These are phyloP conservation scores for Arrhopalites spinosus DNA, from an alignment of 2,888 invertebrate species.

Conservation along the genomic window DNA sequence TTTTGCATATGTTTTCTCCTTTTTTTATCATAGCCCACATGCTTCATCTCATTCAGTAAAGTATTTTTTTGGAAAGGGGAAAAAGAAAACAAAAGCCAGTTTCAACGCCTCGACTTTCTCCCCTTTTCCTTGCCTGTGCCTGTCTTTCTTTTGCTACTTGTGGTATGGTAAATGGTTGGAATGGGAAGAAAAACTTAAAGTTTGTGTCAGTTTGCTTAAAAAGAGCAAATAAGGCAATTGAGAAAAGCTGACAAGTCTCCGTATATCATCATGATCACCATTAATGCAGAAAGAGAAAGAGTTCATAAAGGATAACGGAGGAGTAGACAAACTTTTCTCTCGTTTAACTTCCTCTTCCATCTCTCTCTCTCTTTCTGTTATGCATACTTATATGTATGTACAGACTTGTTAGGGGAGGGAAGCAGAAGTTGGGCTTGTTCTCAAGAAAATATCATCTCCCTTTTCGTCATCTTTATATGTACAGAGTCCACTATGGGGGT, in stretches of 20 bases:
- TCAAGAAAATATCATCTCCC: not conserved
- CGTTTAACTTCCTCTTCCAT: conserved; percentile 12
- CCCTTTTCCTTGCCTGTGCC: not conserved
- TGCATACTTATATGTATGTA: no score
- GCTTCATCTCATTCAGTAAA: not conserved
- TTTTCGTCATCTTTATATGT: not conserved
- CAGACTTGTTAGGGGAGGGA: no score
- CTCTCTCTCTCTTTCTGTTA: not conserved
- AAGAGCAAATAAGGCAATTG: conserved; percentile 42
- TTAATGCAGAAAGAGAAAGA: conserved; percentile 42
- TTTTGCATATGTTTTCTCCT: not conserved
- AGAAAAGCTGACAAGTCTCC: conserved; percentile 44
- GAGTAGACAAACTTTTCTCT: conserved; percentile 31
- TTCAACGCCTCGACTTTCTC: not conserved
- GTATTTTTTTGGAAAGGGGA: no score
- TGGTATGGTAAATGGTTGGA: not conserved
- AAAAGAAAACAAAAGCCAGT: no score
- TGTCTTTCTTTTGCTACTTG: not conserved
- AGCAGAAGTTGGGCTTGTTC: no score
- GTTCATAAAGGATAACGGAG: conserved; percentile 43
- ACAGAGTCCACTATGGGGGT: not conserved
- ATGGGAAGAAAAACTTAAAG: conserved; percentile 13
- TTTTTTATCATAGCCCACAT: not conserved
- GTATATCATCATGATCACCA: conserved; percentile 45
- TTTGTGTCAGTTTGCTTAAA: conserved; percentile 26